Conservation (phyloP, 2,888 invertebrate species). For the Drosophila testacea region DNA sequence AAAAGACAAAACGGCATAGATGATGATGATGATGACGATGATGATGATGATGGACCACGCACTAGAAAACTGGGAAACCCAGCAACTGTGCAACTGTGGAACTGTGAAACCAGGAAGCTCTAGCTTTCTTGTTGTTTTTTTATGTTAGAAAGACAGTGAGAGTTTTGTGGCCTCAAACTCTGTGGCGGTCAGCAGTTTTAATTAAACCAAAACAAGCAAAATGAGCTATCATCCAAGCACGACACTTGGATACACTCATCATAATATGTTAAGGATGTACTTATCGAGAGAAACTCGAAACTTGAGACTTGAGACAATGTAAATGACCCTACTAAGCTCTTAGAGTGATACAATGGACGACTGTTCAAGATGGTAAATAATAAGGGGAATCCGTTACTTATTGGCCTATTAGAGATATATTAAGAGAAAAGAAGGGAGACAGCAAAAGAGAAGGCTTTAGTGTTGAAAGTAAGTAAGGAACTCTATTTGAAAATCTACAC, state of each 20-base stretch:
- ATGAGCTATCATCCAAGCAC: constrained; percentile 28
- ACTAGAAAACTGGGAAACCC: constrained; percentile 1
- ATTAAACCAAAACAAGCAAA: constrained; percentile 73
- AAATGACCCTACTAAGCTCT: not conserved
- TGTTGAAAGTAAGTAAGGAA: no score
- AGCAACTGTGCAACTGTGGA: not conserved
- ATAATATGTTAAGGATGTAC: constrained; percentile 2
- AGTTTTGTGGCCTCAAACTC: constrained; percentile 16
- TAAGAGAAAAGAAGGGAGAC: not conserved
- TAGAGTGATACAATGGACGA: not conserved
- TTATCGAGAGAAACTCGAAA: constrained; percentile 1
- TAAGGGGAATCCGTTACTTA: not conserved
- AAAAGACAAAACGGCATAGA: constrained; percentile 55
- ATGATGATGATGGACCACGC: not conserved
- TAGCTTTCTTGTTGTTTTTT: constrained; percentile 12
- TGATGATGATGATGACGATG: constrained; percentile 30
- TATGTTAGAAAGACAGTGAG: not conserved
- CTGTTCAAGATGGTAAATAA: not conserved
- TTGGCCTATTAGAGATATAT: not conserved
- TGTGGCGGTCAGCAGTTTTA: constrained; percentile 73
- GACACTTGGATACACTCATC: constrained; percentile 39
- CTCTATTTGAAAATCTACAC: no score
- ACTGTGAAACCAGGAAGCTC: constrained; percentile 4
- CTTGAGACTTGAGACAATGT: not conserved
- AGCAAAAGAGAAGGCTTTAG: not conserved